Evolutionary conservation across 2,797 vertebrate genomes (phyloP), one percentile per base, ranked within the genome.

Genomic region (Enteromius viviparus): DNA sequence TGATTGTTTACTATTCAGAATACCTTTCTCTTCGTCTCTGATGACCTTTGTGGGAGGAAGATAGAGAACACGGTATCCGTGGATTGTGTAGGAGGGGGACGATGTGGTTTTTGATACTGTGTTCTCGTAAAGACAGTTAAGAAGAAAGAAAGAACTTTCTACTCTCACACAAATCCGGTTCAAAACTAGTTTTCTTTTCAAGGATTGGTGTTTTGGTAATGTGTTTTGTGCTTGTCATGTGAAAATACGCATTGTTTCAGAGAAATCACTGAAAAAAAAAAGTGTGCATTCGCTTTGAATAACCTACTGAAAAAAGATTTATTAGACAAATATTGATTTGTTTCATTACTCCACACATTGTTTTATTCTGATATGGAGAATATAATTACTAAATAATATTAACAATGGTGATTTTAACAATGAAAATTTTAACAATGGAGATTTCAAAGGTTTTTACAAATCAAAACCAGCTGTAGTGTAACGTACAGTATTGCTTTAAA

Each of bases 31-130:
- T 95, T 96, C 93, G 91, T 88, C 75, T 78, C 90, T 74, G 94
- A 95, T 97, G 96, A 98, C 96, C 96, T 98, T 98, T 97, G 94
- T 96, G 96, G 93, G 87, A 92, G 94, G 92, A 92, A 91, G 84
- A 94, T 93, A 92, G 95, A 94, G 89, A 93, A 91, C 90, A 93
- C 83, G 82, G 91, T 92, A 93, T 91, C 65, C 91, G 91, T 90
- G 89, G 91, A 89, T 92, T 91, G 95, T 89, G 96, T 96, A 93
- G 96, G 96, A 94, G 96, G 95, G 89, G 92, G 89, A 89, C 93
- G 95, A 96, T 97, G 96, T 95, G 96, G 97, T 96, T 95, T 94
- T 89, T 93, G 94, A 97, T 96, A 96, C 94, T 93, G 92, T 94
- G 89, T 95, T 96, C 94, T 96, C 90, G 93, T 94, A 91, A 95